phyloP scores from a whole-genome alignment of 2,888 invertebrate genomes.

The Brachycybe producta region DNA sequence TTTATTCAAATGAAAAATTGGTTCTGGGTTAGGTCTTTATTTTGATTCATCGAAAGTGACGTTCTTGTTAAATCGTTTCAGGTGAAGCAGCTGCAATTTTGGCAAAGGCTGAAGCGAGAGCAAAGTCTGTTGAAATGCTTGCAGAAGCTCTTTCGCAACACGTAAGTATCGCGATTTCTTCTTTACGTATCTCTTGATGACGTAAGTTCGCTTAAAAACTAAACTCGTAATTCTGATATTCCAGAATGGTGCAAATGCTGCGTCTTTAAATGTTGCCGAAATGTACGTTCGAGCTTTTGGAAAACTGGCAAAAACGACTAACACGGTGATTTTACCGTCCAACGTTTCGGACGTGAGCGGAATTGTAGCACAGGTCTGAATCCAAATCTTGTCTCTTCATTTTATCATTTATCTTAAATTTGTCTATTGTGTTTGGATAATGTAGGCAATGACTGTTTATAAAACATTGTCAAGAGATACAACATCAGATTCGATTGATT shows the following conservation, averaged over 20 bases:
- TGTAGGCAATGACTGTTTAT: neutral
- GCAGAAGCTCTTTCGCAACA: slow-evolving; percentile 47
- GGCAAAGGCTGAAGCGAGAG: slow-evolving; percentile 81
- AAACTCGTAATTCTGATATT: slow-evolving; percentile 22
- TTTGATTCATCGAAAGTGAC: too few relatives aligned
- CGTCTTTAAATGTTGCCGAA: slow-evolving; percentile 81
- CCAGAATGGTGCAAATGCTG: slow-evolving; percentile 74
- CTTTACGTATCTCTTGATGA: neutral
- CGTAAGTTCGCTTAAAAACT: neutral
- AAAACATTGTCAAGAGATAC: neutral
- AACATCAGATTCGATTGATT: neutral
- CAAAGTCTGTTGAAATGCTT: slow-evolving; percentile 64
- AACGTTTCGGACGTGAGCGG: slow-evolving; percentile 70
- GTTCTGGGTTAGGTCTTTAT: too few relatives aligned
- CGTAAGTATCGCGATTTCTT: slow-evolving; percentile 26
- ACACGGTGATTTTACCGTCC: slow-evolving; percentile 85
- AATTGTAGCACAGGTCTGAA: slow-evolving; percentile 57
- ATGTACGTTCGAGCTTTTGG: slow-evolving; percentile 91
- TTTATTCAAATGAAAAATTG: too few relatives aligned
- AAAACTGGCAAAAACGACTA: slow-evolving; percentile 80
- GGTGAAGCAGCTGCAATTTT: slow-evolving; percentile 78
- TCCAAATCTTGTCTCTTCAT: neutral
- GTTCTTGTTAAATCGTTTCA: too few relatives aligned
- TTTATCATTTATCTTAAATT: neutral
- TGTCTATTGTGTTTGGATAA: neutral